Conservation (phyloP, 2,113 vertebrate species). For the Oncorhynchus mykiss region DNA sequence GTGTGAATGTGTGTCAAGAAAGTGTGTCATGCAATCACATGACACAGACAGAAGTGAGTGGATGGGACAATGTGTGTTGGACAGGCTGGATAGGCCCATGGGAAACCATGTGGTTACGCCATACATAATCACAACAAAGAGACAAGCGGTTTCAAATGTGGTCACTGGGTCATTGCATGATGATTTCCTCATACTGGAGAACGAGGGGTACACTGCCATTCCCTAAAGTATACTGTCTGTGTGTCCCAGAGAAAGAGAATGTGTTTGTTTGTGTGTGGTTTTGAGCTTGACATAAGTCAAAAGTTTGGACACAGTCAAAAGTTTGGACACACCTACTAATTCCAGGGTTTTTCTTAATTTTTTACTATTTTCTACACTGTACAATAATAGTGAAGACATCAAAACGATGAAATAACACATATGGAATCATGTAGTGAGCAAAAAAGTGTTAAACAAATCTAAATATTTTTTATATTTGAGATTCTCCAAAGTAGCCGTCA, state of each 20-base stretch:
- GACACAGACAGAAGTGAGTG: slow-evolving; percentile 18
- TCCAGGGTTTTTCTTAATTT: no score
- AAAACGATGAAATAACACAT: no score
- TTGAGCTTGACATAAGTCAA: neutral
- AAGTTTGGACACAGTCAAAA: no score
- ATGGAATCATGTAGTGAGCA: no score
- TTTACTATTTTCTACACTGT: no score
- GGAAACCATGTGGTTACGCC: slow-evolving; percentile 55
- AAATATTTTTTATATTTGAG: no score
- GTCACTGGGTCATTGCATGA: slow-evolving; percentile 65
- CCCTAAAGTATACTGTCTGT: slow-evolving; percentile 38
- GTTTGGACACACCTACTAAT: no score
- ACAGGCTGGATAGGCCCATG: slow-evolving; percentile 43
- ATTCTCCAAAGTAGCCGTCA: no score
- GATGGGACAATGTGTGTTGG: slow-evolving; percentile 49
- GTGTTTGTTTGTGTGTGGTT: neutral
- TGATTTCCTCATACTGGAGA: slow-evolving; percentile 68
- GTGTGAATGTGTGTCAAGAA: no score
- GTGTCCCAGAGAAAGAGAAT: neutral
- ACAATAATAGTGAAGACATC: no score
- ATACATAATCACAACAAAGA: slow-evolving; percentile 64
- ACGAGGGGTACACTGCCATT: slow-evolving; percentile 63
- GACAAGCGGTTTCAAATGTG: slow-evolving; percentile 69
- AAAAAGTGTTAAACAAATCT: no score
- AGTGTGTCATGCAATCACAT: no score